Evolutionary conservation across 1,140 invertebrate species (phyloP).

Genomic region (Drosophila repletoides): DNA sequence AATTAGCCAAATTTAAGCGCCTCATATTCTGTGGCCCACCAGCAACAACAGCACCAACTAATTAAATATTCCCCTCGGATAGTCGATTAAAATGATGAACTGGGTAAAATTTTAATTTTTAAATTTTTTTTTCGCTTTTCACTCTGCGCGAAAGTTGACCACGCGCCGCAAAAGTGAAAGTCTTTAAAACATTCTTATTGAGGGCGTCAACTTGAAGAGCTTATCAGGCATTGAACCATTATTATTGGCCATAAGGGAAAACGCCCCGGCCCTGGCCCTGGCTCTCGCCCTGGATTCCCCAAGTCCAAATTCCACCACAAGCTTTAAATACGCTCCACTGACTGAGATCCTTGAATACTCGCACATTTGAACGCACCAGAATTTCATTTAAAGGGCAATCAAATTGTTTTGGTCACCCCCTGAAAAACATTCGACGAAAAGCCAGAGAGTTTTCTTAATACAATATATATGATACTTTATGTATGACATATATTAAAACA

Average conservation of each 20-base stretch:
- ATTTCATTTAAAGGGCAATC: conserved; percentile 35
- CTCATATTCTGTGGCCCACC: conserved; percentile 26
- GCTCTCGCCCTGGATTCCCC: too few species aligned
- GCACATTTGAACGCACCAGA: conserved; percentile 21
- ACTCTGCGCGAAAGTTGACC: conserved; percentile 67
- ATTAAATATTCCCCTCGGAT: conserved; percentile 63
- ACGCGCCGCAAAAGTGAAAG: conserved; percentile 59
- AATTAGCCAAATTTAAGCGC: conserved; percentile 70
- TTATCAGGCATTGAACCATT: conserved; percentile 9
- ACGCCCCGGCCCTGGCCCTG: not conserved
- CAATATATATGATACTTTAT: too few species aligned
- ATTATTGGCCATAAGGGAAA: not conserved
- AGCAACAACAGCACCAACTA: too few species aligned
- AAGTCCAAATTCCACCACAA: not conserved
- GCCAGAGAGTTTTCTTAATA: too few species aligned
- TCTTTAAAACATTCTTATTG: conserved; percentile 44
- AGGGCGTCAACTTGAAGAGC: not conserved
- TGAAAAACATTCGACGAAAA: too few species aligned
- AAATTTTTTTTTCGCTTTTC: conserved; percentile 62
- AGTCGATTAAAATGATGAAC: conserved; percentile 65
- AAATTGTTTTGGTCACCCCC: too few species aligned
- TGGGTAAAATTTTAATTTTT: conserved; percentile 60
- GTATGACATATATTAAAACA: too few species aligned
- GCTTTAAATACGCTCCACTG: conserved; percentile 5
- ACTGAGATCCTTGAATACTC: conserved; percentile 4